Evolutionary conservation across 2,113 vertebrate genomes (phyloP).

Genomic region (Tragulus kanchil): DNA sequence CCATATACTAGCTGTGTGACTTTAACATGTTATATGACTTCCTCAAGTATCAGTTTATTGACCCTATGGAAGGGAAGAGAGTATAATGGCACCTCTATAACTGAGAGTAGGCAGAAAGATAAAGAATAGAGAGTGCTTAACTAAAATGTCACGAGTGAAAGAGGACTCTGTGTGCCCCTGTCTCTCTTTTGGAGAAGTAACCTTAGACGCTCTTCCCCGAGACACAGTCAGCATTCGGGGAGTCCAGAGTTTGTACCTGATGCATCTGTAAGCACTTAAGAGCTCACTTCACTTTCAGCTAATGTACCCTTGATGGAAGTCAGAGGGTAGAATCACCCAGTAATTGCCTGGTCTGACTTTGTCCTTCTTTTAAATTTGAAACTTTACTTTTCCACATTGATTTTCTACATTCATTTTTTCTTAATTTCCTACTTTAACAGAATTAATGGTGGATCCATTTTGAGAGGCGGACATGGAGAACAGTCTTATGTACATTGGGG

Average conservation of each 20-base stretch:
- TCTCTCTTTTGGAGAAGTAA: background rate
- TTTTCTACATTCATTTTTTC: background rate
- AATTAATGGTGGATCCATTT: background rate
- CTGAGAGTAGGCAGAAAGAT: background rate
- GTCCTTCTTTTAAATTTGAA: background rate
- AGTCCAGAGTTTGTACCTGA: background rate
- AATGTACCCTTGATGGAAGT: constrained; percentile 38
- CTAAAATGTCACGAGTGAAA: constrained; percentile 31
- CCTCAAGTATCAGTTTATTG: background rate
- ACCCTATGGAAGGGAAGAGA: background rate
- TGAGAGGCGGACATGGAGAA: background rate
- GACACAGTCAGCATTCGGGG: background rate
- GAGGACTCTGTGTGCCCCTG: background rate
- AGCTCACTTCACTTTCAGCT: constrained; percentile 41
- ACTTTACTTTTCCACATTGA: background rate
- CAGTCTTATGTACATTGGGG: no score
- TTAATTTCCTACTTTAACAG: background rate
- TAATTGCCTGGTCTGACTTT: constrained; percentile 45
- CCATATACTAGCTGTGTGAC: background rate
- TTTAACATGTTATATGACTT: background rate
- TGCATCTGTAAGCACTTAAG: background rate
- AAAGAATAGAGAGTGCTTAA: background rate
- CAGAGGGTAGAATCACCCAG: background rate
- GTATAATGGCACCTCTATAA: background rate
- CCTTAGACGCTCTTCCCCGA: constrained; percentile 9